Evolutionary conservation across 2,888 invertebrate species (phyloP).

Genomic region (Schrankia costaestrigalis): DNA sequence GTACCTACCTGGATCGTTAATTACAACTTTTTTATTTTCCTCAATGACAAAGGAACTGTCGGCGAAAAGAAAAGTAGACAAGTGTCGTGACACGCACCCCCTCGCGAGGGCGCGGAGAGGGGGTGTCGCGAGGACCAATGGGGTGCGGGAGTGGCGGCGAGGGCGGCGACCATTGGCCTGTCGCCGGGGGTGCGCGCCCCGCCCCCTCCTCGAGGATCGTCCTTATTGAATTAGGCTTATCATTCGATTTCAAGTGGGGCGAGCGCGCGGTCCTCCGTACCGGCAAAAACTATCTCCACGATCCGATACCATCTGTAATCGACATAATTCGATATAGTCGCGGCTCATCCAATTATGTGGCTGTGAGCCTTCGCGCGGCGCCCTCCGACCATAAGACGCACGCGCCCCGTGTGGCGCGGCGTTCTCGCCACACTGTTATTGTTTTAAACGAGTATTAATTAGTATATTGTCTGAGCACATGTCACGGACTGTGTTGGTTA

Average conservation of each 20-base stretch:
- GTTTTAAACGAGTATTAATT: constrained; percentile 32
- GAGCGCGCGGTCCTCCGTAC: constrained; percentile 73
- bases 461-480: constrained; percentile 39
- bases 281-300: constrained; percentile 65
- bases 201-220: constrained; percentile 77
- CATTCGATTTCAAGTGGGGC: constrained; percentile 83
- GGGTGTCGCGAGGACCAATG: constrained; percentile 50
- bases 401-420: constrained; percentile 63
- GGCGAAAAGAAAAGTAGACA: constrained; percentile 81
- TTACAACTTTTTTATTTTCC: constrained; percentile 81
- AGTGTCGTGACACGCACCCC: constrained; percentile 80
- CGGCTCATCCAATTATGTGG: constrained; percentile 76
- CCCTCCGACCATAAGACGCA: constrained; percentile 49
- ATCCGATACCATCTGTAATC: constrained; percentile 77
- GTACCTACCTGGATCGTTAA: constrained; percentile 79
- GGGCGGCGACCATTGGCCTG: constrained; percentile 61
- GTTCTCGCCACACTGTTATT: constrained; percentile 35
- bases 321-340: constrained; percentile 75
- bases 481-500: constrained; percentile 77
- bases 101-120: constrained; percentile 48
- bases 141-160: constrained; percentile 44
- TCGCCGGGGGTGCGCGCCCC: constrained; percentile 67
- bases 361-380: constrained; percentile 59
- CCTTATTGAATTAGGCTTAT: constrained; percentile 91
- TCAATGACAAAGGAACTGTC: constrained; percentile 81